phyloP scores from a whole-genome alignment of 1,140 invertebrate genomes.

The Polyergus mexicanus region DNA sequence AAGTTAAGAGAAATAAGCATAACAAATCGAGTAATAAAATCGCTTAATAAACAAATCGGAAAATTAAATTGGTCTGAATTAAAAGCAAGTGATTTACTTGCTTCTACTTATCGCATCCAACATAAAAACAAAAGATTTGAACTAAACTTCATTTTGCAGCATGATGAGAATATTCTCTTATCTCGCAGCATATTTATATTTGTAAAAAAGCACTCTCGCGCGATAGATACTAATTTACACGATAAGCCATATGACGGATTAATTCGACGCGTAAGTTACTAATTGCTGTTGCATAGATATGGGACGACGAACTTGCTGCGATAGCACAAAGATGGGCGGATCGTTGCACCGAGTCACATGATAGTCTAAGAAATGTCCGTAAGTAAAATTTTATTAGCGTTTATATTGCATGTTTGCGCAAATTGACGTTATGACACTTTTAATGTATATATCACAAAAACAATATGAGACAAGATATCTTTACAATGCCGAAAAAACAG shows the following conservation, averaged over 20 bases:
- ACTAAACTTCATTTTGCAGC: background rate
- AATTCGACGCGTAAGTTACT: background rate
- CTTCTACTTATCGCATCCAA: too few relatives aligned
- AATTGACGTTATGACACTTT: background rate
- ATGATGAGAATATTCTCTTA: background rate
- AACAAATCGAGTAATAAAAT: too few relatives aligned
- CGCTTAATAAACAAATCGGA: too few relatives aligned
- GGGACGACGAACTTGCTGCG: conserved; percentile 95
- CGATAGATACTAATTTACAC: conserved; percentile 4
- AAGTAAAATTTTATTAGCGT: conserved; percentile 82
- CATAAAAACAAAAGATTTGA: too few relatives aligned
- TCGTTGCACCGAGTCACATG: conserved; percentile 92
- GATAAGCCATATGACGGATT: background rate
- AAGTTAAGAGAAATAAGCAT: too few relatives aligned
- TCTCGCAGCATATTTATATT: background rate
- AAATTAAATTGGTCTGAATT: too few relatives aligned
- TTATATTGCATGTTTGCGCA: background rate
- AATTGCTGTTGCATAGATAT: conserved; percentile 88
- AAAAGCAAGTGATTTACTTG: too few relatives aligned
- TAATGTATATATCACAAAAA: too few relatives aligned
- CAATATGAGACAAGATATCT: background rate
- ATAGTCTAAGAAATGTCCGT: conserved; percentile 89
- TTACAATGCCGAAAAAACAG: background rate
- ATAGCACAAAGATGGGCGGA: conserved; percentile 94
- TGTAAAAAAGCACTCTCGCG: background rate